Evolutionary conservation across 1,140 invertebrate genomes (phyloP), one percentile per base, ranked within the genome.

Genomic region (Ceratina japonica): DNA sequence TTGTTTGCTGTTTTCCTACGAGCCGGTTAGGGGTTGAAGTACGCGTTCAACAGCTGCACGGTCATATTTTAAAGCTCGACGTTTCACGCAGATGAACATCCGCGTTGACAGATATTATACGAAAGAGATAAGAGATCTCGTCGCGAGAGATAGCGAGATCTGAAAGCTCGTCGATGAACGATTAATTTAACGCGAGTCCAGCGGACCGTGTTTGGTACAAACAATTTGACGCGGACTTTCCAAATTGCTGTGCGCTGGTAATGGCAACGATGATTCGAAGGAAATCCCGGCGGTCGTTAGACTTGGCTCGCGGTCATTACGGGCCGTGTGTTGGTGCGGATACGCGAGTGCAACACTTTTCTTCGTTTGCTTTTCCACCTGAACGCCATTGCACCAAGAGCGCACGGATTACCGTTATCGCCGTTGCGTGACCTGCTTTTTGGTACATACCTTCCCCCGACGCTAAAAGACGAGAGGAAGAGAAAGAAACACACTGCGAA

Each of bases 371-470:
- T 81, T 81, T 77, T 73, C 84, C 79, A 84, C 82, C 77, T 81
- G 84, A 75, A 86, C 65, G 74, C 73, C 69, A 70, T 86, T 87
- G 82, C 86, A 84, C 79, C 76, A 79, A 63, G 72, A 56, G 52
- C 77, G 52, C 75, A 64, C 68, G 76, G 85, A 85, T 82, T 84
- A 87, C 86, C 81, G 86, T 85, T 87, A 87, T 87, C 86, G 80
- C 84, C 82, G 84, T 79, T 79, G 69, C 74, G 82, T 86, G 86
- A 87, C 84, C 86, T 86, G 84, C 75, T 87, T 87, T 85, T 86
- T 56, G 80, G 80, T 76, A 81, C 76, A 31, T 69, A 54, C 37
- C 49, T 76, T 68, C 59, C 18, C 58, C 22, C 12, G 16, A 13
- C 58, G 24, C 31, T 58, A 58, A 68, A 65, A 58, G 22, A 68